These are phyloP conservation scores for Drosophila quasianomalipes DNA, from an alignment of 2,888 invertebrate genomes.

Conservation along the genomic window DNA sequence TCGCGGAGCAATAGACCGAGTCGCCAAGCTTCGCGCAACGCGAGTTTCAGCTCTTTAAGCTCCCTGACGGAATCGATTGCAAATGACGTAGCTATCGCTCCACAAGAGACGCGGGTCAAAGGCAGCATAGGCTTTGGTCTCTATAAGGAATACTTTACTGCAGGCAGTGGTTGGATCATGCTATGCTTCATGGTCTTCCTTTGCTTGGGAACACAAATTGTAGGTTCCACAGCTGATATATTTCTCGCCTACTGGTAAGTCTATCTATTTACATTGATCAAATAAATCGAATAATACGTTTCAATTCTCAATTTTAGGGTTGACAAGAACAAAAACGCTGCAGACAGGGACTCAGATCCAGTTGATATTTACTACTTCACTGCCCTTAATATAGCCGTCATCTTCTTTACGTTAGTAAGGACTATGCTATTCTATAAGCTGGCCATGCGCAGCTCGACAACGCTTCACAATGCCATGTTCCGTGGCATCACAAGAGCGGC, in stretches of 20 bases:
- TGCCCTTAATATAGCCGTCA: conserved; percentile 84
- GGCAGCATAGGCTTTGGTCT: conserved; percentile 88
- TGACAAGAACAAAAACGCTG: conserved; percentile 62
- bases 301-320: conserved; percentile 52
- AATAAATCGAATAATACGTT: neutral
- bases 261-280: neutral
- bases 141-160: conserved; percentile 89
- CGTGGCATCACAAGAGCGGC: conserved; percentile 90
- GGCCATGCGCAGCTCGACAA: conserved; percentile 91
- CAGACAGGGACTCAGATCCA: conserved; percentile 52
- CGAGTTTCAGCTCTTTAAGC: conserved; percentile 85
- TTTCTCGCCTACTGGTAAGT: conserved; percentile 90
- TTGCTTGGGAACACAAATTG: conserved; percentile 89
- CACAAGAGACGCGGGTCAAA: conserved; percentile 87
- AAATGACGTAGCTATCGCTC: conserved; percentile 83
- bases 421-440: conserved; percentile 86
- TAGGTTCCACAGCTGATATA: conserved; percentile 91
- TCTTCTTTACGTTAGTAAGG: conserved; percentile 83
- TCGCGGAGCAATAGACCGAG: conserved; percentile 71
- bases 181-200: conserved; percentile 87
- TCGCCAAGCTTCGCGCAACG: conserved; percentile 76
- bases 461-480: conserved; percentile 94
- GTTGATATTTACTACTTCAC: conserved; percentile 86
- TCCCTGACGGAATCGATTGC: conserved; percentile 85
- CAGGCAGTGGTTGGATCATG: conserved; percentile 89